phyloP scores from a whole-genome alignment of 2,113 vertebrate species.

The Xiphophorus hellerii region DNA sequence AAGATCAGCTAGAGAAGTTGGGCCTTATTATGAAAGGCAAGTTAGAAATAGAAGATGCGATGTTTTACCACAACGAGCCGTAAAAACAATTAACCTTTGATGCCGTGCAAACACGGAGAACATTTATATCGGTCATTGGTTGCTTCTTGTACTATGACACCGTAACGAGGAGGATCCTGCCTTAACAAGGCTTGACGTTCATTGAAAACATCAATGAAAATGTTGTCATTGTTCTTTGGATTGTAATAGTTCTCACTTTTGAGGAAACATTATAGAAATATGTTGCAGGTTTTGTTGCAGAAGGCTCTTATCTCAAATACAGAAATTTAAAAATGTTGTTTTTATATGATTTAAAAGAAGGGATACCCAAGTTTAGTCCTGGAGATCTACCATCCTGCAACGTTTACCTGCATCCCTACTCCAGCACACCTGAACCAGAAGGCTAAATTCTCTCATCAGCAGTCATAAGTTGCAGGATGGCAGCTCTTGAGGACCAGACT shows the following conservation, averaged over 20 bases:
- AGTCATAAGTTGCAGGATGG: too few relatives aligned
- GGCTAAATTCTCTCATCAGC: too few relatives aligned
- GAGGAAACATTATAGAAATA: neutral
- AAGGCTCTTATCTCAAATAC: neutral
- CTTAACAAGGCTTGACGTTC: neutral
- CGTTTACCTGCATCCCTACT: too few relatives aligned
- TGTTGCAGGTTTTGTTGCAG: neutral
- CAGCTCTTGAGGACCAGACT: too few relatives aligned
- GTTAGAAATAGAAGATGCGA: constrained; percentile 20
- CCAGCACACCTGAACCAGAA: too few relatives aligned
- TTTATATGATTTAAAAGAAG: too few relatives aligned
- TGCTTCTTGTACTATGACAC: neutral
- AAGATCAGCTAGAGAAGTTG: neutral
- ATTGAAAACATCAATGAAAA: neutral
- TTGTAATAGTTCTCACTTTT: neutral
- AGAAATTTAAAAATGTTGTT: too few relatives aligned
- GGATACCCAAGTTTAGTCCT: too few relatives aligned
- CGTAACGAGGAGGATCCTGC: neutral
- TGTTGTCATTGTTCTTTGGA: neutral
- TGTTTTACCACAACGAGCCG: constrained; percentile 56
- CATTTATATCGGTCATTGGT: constrained; percentile 29
- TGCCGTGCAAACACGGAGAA: constrained; percentile 31
- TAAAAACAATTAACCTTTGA: constrained; percentile 78
- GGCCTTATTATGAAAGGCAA: constrained; percentile 13
- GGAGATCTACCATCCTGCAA: too few relatives aligned